A percentile compares a stretch with the other conserved stretches of the same genome.
These are phyloP conservation scores for Kryptopterus vitreolus DNA, from an alignment of 2,797 vertebrate species.

Conservation along the genomic window DNA sequence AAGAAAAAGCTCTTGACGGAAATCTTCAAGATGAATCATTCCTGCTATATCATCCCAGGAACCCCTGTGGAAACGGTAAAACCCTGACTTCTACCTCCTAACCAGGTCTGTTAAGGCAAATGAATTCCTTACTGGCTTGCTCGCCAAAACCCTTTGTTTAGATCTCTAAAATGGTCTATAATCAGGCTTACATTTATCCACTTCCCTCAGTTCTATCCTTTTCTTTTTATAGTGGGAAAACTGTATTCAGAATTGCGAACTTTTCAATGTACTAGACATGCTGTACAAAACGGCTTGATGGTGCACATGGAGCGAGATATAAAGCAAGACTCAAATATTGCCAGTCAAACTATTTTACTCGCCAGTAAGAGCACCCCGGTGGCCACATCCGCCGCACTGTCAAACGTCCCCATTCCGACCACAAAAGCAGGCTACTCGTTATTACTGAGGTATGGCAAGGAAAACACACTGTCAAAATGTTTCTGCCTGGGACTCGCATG, in stretches of 20 bases:
- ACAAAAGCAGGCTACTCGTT: conserved; percentile 1
- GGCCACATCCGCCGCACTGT: not conserved
- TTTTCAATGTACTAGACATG: not conserved
- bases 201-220: not conserved
- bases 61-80: not conserved
- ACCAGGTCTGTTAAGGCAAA: not conserved
- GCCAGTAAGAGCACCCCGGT: not conserved
- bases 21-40: too few relatives aligned
- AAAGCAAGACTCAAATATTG: not conserved
- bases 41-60: too few relatives aligned
- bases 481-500: conserved; percentile 32
- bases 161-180: not conserved
- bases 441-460: not conserved
- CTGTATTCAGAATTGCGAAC: not conserved
- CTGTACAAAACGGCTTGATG: not conserved
- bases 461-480: conserved; percentile 13
- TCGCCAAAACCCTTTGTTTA: too few relatives aligned
- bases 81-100: not conserved
- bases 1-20: not conserved
- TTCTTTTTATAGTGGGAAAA: not conserved
- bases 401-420: not conserved
- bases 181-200: not conserved
- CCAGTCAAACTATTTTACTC: conserved; percentile 13
- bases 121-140: not conserved
- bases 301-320: not conserved